phyloP scores from a whole-genome alignment of 2,888 invertebrate species.

The Drosophila lutescens region DNA sequence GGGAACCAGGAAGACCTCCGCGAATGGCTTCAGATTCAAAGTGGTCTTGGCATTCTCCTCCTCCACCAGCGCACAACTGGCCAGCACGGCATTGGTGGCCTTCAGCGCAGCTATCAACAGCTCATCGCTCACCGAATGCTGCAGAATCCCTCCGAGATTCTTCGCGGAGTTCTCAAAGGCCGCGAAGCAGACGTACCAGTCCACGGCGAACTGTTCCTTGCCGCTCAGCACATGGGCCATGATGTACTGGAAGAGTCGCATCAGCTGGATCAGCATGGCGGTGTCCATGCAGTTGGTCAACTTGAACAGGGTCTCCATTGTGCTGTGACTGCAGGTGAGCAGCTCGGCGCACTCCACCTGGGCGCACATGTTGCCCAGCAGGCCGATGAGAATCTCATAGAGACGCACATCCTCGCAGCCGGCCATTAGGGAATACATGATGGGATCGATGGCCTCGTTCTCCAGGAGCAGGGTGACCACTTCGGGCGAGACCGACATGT shows the following conservation, averaged over 20 bases:
- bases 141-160: slow-evolving; percentile 89
- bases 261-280: slow-evolving; percentile 89
- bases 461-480: slow-evolving; percentile 89
- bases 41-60: slow-evolving; percentile 61
- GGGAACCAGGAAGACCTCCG: slow-evolving; percentile 81
- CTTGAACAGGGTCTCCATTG: slow-evolving; percentile 86
- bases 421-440: slow-evolving; percentile 85
- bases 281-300: slow-evolving; percentile 88
- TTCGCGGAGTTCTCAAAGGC: slow-evolving; percentile 85
- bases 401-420: slow-evolving; percentile 88
- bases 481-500: slow-evolving; percentile 92
- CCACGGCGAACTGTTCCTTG: slow-evolving; percentile 81
- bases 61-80: slow-evolving; percentile 82
- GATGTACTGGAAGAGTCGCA: slow-evolving; percentile 87
- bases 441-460: slow-evolving; percentile 87
- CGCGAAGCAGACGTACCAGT: slow-evolving; percentile 85
- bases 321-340: slow-evolving; percentile 86
- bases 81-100: slow-evolving; percentile 86
- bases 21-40: slow-evolving; percentile 61
- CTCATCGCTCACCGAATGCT: slow-evolving; percentile 89
- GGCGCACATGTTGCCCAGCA: slow-evolving; percentile 93
- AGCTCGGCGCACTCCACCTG: slow-evolving; percentile 86
- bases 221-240: slow-evolving; percentile 85
- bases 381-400: slow-evolving; percentile 92
- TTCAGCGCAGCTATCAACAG: slow-evolving; percentile 87